A percentile compares a stretch with the other conserved stretches of the same genome.
phyloP scores from a whole-genome alignment of 2,797 vertebrate genomes.

The Cryptoprocta ferox region DNA sequence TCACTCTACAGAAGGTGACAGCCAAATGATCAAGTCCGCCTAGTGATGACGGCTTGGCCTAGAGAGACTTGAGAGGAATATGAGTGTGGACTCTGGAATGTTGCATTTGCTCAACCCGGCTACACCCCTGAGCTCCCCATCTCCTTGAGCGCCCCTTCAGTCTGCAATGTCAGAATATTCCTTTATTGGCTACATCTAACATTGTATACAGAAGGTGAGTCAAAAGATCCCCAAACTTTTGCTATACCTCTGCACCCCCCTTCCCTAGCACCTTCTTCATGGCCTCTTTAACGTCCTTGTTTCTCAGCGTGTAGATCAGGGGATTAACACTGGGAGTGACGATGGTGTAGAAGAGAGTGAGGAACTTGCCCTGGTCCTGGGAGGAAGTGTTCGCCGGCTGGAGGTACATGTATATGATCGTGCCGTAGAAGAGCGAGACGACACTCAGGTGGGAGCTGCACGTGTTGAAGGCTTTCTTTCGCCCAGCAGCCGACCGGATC shows the following conservation, averaged over 20 bases:
- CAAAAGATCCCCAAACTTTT: background rate
- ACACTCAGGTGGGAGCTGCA: conserved; percentile 71
- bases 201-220: background rate
- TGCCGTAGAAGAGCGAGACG: conserved; percentile 72
- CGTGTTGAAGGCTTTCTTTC: conserved; percentile 72
- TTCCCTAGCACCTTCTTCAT: conserved; percentile 61
- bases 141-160: background rate
- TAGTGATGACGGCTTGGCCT: background rate
- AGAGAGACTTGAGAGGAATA: background rate
- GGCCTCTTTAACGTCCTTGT: conserved; percentile 73
- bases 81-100: background rate
- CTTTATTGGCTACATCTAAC: background rate
- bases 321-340: conserved; percentile 76
- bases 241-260: background rate
- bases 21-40: too few species aligned
- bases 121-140: background rate
- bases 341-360: conserved; percentile 78
- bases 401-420: conserved; percentile 78
- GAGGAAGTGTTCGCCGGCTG: conserved; percentile 72
- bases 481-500: conserved; percentile 42
- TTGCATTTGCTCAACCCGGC: background rate
- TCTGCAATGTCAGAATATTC: background rate
- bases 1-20: background rate
- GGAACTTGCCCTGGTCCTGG: conserved; percentile 78
- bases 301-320: conserved; percentile 76